Base-by-base conservation (phyloP, 2,797 vertebrate species). In the Macroramphosus scolopax region DNA sequence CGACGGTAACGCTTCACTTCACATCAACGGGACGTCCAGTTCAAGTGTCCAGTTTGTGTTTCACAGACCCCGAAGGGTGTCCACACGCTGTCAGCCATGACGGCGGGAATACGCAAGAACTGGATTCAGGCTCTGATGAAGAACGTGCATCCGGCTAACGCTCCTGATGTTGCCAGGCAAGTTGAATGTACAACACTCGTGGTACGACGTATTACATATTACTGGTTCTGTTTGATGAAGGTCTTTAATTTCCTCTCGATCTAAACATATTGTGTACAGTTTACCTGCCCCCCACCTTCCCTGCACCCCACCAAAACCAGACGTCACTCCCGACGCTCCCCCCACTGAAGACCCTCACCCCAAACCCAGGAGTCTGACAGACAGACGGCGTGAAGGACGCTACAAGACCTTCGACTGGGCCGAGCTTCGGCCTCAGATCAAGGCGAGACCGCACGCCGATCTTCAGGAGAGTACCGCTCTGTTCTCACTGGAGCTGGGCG, bases 101-200 rank as follows among this genome's bases (percentile, higher is more conserved):
- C 89, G 0, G 73, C 86, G 3, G 87, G 87, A 42, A 89, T 89
- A 39, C 84, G 87, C 8, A 82, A 54, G 58, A 89, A 87, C 71
- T 90, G 89, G 89, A 87, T 90, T 57, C 81, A 86, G 55, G 87
- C 87, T 8, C 72, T 89, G 40, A 82, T 81, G 70, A 89, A 80
- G 24, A 87, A 88, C 3, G 78, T 89, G 0, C 68, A 51, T n/a
- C 80, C 77, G 2, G 70, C 69, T 1, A 63, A 57, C 1, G 72
- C 84, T 8, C 87, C 84, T 1, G 80, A 84, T 47, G 80, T 88
- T 1, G 54, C 82, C 61, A 87, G 81, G 88, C 88, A 43, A 42
- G 14, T 2, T 24, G 6, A 8, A 1, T 8, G n/a, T n/a, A n/a
- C n/a, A n/a, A n/a, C n/a, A n/a, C n/a, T n/a, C n/a, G n/a, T 25